Evolutionary conservation across 2,113 vertebrate genomes (phyloP), one percentile per base, ranked within the genome.

Genomic region (Engystomops pustulosus): DNA sequence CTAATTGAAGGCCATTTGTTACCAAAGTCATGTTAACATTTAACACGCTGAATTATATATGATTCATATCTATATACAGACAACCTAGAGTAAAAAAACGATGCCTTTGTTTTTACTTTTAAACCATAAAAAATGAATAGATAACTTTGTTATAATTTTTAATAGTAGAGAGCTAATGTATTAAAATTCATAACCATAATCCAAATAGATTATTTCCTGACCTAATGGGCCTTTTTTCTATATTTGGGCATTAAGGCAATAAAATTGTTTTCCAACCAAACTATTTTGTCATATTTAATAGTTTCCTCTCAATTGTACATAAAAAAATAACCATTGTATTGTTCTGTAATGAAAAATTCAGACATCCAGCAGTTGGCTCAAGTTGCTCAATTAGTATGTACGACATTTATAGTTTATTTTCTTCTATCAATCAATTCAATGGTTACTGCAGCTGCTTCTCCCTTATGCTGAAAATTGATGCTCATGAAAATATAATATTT

Each of bases 401-500:
- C 34, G 17, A 36, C 32, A 79, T 79, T 79, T 79, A 79, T 79
- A 55, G 36, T 60, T 47, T 76, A 32, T 76, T 49, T 51, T 32
- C 47, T 79, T 62, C 32, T 62, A 60, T 62, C 55, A 79, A 60
- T 77, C 74, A 60, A 62, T 60, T 36, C 49, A 27, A 17, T 60
- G 41, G 34, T 36, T 44, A 79, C 36, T 44, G 76, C 47, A 71
- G 45, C 32, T 49, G 60, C 78, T 80, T 11, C 41, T 80, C 7
- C 27, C 30, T 62, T 12, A 36, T 27, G 7, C n/a, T 65, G 34
- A 60, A 79, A 62, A 79, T 74, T 77, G 49, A n/a, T 53, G 74
- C 74, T 55, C 34, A 77, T 77, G 17, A 77, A 77, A 77, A 53
- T 58, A 77, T 55, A 58, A 55, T 55, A 62, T 79, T 53, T 44